Evolutionary conservation across 2,113 vertebrate genomes (phyloP).

Genomic region (Thunnus maccoyii): DNA sequence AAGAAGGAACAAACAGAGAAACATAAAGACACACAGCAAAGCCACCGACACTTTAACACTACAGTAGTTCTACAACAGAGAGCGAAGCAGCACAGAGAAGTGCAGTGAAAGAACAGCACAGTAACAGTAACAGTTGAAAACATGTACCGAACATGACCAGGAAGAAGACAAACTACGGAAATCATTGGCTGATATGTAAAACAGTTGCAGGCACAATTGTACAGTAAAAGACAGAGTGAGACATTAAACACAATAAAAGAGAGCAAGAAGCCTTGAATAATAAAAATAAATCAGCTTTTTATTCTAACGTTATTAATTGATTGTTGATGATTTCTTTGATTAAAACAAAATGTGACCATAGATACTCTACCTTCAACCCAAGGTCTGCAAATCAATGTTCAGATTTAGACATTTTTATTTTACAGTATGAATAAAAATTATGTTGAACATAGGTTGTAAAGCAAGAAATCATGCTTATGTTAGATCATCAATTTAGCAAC

Average conservation of each 20-base stretch:
- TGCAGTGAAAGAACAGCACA: conserved; percentile 1
- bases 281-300: neutral
- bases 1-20: conserved; percentile 94
- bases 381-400: no score
- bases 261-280: neutral
- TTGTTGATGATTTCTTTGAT: neutral
- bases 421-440: no score
- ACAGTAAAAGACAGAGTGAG: conserved; percentile 7
- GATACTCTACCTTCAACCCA: no score
- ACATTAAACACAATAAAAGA: conserved; percentile 9
- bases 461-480: no score
- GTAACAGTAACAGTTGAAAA: conserved; percentile 16
- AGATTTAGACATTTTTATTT: no score
- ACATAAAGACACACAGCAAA: conserved; percentile 97
- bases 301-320: neutral
- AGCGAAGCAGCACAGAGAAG: conserved; percentile 49
- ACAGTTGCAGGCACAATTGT: neutral
- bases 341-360: no score
- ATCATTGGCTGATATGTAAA: conserved; percentile 5
- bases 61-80: conserved; percentile 61
- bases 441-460: no score
- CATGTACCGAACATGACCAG: neutral
- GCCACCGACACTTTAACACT: conserved; percentile 88
- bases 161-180: conserved; percentile 1
- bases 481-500: no score